Evolutionary conservation across 2,113 vertebrate genomes (phyloP), one percentile per base, ranked within the genome.

Genomic region (Dryoscopus gambensis): DNA sequence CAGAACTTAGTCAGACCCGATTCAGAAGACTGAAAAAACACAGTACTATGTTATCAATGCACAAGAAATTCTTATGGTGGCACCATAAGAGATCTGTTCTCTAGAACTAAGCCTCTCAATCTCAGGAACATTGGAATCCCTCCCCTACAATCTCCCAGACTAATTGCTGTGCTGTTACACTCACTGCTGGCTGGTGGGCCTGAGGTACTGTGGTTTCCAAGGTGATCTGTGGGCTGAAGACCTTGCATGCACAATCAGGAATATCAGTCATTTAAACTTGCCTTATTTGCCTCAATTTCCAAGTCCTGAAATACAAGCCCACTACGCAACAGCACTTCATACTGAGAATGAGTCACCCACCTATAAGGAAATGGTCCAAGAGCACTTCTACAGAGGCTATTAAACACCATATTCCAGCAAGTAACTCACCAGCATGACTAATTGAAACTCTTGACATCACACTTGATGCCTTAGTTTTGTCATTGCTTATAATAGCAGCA

Each of bases 31-130:
- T 56, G 11, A 67, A 33, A 56, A 59, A 46, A 2, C 13, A 49
- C 14, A 46, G 15, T 31, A 35, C 9, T 55, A 2, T 0, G 7
- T 68, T 68, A 49, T 25, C 21, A 64, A 4, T 0, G 2, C 19
- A 63, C 33, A 52, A n/a, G 27, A 35, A 27, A 10, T 1, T 15
- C 23, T 53, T 35, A 8, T n/a, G 23, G 19, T 46, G 53, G 27
- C 24, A 42, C 15, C 4, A 2, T 30, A 47, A 77, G 17, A 52
- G 13, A 3, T 62, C 39, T 67, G 10, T 15, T 69, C 24, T 24
- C n/a, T 62, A 15, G 23, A 86, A 15, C 42, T 64, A 37, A n/a
- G 37, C 6, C 47, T n/a, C 35, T 42, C 11, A 31, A 64, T 30
- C 40, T 57, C 57, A 53, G 46, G 44, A 68, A 28, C 20, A 6